Conservation (phyloP, 1,140 invertebrate genomes). For the Drosophila repletoides region DNA sequence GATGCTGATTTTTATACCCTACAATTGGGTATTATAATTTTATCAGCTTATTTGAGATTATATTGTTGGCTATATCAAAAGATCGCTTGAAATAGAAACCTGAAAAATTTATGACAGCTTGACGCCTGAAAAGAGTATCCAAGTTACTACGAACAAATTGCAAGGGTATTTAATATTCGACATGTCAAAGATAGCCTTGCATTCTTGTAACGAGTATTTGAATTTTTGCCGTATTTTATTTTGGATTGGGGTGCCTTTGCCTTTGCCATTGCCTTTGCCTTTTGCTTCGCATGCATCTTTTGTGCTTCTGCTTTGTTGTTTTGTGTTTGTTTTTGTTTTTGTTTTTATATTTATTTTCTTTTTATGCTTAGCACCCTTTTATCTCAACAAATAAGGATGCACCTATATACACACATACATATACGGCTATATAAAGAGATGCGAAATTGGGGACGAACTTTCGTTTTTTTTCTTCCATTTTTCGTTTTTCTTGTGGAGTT, state of each 20-base stretch:
- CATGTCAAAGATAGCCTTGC: too few relatives aligned
- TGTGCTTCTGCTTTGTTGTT: conserved; percentile 61
- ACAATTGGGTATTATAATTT: too few relatives aligned
- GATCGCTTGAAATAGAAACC: too few relatives aligned
- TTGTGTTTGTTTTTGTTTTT: conserved; percentile 54
- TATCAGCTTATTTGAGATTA: too few relatives aligned
- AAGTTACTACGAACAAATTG: too few relatives aligned
- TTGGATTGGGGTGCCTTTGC: conserved; percentile 28
- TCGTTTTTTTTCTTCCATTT: conserved; percentile 81
- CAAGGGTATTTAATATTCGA: too few relatives aligned
- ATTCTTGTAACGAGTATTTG: too few relatives aligned
- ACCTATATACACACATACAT: background rate
- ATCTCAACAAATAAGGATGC: conserved; percentile 43
- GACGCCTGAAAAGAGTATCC: too few relatives aligned
- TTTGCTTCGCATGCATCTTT: conserved; percentile 46
- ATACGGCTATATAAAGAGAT: conserved; percentile 54
- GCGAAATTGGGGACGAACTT: conserved; percentile 80
- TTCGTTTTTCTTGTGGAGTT: conserved; percentile 51
- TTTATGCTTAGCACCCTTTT: conserved; percentile 55
- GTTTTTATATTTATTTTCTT: conserved; percentile 5
- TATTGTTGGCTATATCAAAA: too few relatives aligned
- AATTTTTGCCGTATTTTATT: conserved; percentile 37
- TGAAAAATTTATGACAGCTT: too few relatives aligned
- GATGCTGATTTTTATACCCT: conserved; percentile 34
- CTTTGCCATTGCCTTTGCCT: conserved; percentile 8